A percentile compares a stretch with the other conserved stretches of the same genome.
These are phyloP conservation scores for Trichoplusia ni DNA, from an alignment of 1,140 invertebrate genomes.

Conservation along the genomic window DNA sequence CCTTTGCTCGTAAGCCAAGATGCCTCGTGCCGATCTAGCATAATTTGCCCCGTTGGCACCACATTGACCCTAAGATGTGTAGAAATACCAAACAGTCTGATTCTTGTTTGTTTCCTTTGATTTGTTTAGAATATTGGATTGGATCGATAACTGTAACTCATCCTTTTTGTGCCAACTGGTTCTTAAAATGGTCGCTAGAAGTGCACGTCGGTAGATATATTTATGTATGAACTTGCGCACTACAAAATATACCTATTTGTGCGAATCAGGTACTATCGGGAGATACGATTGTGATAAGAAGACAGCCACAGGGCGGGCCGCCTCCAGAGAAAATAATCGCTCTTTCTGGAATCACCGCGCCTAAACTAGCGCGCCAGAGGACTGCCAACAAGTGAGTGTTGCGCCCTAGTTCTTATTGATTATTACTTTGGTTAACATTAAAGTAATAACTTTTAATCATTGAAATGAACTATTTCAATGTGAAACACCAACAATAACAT, in stretches of 20 bases:
- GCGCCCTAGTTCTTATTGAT: not conserved
- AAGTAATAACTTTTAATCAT: slow-evolving; percentile 1
- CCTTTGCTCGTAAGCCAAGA: slow-evolving; percentile 24
- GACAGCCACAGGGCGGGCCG: slow-evolving; percentile 89
- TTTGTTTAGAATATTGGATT: not conserved
- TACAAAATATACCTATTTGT: not conserved
- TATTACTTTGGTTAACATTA: not conserved
- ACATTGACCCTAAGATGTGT: slow-evolving; percentile 40
- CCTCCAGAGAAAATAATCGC: slow-evolving; percentile 95
- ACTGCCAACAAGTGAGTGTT: slow-evolving; percentile 84
- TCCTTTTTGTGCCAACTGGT: slow-evolving; percentile 9
- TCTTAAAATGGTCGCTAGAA: not conserved
- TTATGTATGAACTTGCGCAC: not conserved
- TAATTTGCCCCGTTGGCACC: slow-evolving; percentile 75
- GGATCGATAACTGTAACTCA: not conserved
- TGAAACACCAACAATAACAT: too few species aligned
- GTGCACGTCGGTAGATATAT: not conserved
- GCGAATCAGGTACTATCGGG: slow-evolving; percentile 90
- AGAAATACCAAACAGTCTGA: slow-evolving; percentile 1
- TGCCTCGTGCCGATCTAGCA: slow-evolving; percentile 67
- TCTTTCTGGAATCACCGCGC: slow-evolving; percentile 95
- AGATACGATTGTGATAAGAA: slow-evolving; percentile 94
- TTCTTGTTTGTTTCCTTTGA: not conserved
- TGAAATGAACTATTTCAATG: too few species aligned
- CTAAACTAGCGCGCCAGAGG: slow-evolving; percentile 91